Percentiles rank a stretch among this genome's conserved stretches.
phyloP scores from a whole-genome alignment of 2,113 vertebrate genomes.

The Pipra filicauda region DNA sequence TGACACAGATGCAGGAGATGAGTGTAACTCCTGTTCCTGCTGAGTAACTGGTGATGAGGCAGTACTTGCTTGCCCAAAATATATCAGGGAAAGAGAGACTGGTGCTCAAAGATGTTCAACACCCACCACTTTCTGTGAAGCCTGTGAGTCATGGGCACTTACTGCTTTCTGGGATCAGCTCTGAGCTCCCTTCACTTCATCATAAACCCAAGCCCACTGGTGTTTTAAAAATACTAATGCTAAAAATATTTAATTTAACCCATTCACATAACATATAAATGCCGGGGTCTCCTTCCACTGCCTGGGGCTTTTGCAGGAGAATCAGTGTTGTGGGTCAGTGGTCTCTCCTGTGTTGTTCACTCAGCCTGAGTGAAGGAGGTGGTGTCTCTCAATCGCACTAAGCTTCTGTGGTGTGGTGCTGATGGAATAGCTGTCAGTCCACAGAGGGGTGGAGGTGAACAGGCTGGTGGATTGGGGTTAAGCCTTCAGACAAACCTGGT shows the following conservation, averaged over 20 bases:
- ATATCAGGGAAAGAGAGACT: background rate
- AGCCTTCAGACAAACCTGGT: background rate
- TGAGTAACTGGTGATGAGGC: conserved; percentile 59
- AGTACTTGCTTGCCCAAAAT: conserved; percentile 39
- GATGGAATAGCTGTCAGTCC: background rate
- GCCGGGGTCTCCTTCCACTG: background rate
- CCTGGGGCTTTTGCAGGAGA: background rate
- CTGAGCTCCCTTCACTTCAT: background rate
- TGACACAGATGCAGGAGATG: conserved; percentile 13
- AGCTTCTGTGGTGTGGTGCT: background rate
- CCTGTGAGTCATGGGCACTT: conserved; percentile 25
- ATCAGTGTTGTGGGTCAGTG: background rate
- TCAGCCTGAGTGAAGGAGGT: background rate
- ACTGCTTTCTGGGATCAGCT: background rate
- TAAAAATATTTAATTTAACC: background rate
- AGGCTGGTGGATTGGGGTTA: background rate
- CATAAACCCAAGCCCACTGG: background rate
- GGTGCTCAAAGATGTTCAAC: background rate
- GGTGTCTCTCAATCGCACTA: background rate
- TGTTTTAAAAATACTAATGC: background rate
- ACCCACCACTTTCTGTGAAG: background rate
- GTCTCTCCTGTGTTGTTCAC: background rate
- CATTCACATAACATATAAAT: background rate
- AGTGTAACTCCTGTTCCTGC: conserved; percentile 22
- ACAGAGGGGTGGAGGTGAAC: background rate